Conservation (phyloP, 2,113 vertebrate species). For the Cichladusa arquata region DNA sequence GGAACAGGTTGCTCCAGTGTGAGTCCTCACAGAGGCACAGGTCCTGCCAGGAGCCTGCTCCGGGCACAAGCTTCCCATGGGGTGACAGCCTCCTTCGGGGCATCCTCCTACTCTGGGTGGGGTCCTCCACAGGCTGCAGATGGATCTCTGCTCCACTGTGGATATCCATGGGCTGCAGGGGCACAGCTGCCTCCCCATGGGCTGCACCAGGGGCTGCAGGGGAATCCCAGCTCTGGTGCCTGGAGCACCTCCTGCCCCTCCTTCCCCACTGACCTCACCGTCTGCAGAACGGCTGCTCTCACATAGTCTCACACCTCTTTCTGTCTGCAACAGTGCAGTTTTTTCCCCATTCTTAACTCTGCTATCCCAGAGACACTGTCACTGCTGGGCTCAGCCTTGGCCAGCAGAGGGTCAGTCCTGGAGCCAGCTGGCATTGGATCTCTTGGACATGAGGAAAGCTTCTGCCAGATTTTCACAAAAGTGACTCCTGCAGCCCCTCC, state of each 20-base stretch:
- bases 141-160: background rate
- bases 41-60: background rate
- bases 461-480: background rate
- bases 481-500: background rate
- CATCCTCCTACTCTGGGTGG: background rate
- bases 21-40: fast-evolving
- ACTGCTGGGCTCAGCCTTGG: background rate
- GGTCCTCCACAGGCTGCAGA: background rate
- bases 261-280: background rate
- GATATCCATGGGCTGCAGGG: background rate
- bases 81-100: background rate
- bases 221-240: background rate
- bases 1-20: background rate
- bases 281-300: background rate
- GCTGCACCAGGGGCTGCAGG: background rate
- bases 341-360: background rate
- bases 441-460: background rate
- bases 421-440: background rate
- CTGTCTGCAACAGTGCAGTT: background rate
- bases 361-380: background rate
- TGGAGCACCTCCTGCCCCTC: background rate
- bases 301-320: background rate
- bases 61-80: fast-evolving
- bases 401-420: background rate
- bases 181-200: background rate